phyloP scores from a whole-genome alignment of 1,140 invertebrate species.

The Bombus terrestris region DNA sequence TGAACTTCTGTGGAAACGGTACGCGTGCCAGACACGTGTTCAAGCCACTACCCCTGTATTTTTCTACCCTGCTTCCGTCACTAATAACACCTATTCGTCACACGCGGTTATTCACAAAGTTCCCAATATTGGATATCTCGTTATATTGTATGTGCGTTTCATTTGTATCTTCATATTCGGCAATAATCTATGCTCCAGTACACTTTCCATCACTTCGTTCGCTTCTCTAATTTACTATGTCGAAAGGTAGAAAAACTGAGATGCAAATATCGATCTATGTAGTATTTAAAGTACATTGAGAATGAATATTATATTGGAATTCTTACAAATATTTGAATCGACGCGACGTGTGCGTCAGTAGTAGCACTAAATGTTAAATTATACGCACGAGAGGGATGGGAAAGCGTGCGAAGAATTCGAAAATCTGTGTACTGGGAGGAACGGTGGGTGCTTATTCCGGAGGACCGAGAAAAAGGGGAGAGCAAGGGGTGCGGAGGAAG shows the following conservation, averaged over 20 bases:
- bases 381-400: neutral
- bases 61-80: slow-evolving; percentile 25
- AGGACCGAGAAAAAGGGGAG: neutral
- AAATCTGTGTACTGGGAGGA: neutral
- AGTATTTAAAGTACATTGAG: too few relatives aligned
- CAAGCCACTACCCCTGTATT: slow-evolving; percentile 22
- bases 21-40: slow-evolving; percentile 64
- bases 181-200: neutral
- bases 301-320: too few relatives aligned
- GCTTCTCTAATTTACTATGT: neutral
- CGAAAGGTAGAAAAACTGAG: neutral
- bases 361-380: neutral
- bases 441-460: neutral
- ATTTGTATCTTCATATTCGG: too few relatives aligned
- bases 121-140: neutral
- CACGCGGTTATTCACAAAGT: slow-evolving; percentile 2
- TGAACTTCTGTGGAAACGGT: neutral
- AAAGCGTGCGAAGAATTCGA: neutral
- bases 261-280: too few relatives aligned
- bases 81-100: slow-evolving; percentile 21
- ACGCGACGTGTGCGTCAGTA: too few relatives aligned
- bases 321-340: too few relatives aligned
- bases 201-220: neutral
- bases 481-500: slow-evolving; percentile 37
- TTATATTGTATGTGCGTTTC: too few relatives aligned